phyloP scores from a whole-genome alignment of 2,113 vertebrate species.

The Bungarus multicinctus region DNA sequence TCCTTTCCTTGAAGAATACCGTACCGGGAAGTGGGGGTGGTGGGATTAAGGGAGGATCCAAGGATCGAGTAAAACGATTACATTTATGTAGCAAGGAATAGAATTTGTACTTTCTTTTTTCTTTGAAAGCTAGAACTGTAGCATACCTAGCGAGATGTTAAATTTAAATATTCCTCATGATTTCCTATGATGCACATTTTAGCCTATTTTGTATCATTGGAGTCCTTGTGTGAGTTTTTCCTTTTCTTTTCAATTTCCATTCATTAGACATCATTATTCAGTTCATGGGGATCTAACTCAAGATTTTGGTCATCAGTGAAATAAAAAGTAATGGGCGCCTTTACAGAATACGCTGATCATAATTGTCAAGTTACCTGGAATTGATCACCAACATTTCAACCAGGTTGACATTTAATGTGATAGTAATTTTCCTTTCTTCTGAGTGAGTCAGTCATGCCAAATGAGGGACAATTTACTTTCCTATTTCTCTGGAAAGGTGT shows the following conservation, averaged over 20 bases:
- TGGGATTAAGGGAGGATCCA: neutral
- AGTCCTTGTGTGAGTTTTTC: neutral
- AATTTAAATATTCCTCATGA: neutral
- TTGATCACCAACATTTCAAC: neutral
- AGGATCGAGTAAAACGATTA: neutral
- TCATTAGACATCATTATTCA: conserved; percentile 1
- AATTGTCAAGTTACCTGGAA: conserved; percentile 9
- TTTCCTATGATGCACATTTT: neutral
- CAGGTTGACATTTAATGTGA: conserved; percentile 13
- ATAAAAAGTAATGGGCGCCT: neutral
- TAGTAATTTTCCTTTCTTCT: neutral
- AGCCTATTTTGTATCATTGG: neutral
- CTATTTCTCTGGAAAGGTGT: neutral
- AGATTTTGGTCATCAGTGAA: neutral
- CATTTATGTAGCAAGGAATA: neutral
- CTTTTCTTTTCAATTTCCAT: neutral
- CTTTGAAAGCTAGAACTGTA: neutral
- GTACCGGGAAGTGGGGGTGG: rapidly evolving
- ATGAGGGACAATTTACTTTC: neutral
- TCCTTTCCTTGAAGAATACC: neutral
- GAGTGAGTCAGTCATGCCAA: conserved; percentile 3
- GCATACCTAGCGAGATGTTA: neutral
- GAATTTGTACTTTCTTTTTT: neutral
- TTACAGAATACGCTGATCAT: neutral
- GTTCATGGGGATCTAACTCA: neutral